Base-by-base conservation (phyloP, 2,113 vertebrate species). In the Apaloderma vittatum region DNA sequence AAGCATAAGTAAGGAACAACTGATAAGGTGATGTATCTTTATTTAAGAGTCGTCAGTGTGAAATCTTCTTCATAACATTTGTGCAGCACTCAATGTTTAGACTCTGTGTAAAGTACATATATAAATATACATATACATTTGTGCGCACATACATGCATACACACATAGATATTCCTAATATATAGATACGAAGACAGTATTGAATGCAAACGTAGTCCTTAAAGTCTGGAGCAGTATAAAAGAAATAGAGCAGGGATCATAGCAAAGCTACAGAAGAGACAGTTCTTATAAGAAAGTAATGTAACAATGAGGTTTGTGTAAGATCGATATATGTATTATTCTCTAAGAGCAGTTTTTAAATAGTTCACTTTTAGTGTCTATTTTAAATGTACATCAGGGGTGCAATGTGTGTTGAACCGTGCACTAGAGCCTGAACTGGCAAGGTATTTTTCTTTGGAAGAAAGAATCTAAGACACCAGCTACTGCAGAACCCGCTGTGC, bases 111-210 rank as follows among this genome's bases (percentile, higher is more conserved):
- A 24, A 14, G n/a, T n/a, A 55, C 45, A 19, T 11, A 24, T 57
- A 49, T 46, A 34, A 5, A 15, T 43, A 27, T 20, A 67, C 12
- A 29, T 29, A 13, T 7, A 51, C 3, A 22, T 27, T 15, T 30
- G 7, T 24, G n/a, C n/a, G n/a, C n/a, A 27, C 15, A 36, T 24
- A 49, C 8, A 15, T 0, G 0, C 21, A 46, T 37, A 27, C 29
- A 52, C 17, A 62, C 14, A 23, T 18, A 73, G 27, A 24, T 48
- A 65, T 40, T 78, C 30, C 16, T 48, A 68, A 26, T 49, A 68
- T 5, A 3, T 63, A 76, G 12, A 21, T 66, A 54, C 0, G 1
- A 78, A 40, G 22, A 23, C 23, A 51, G 8, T 22, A 46, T 8
- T 57, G 55, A 62, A 37, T 45, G 9, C 32, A 79, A 79, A 18